Base-by-base conservation (phyloP, 1,140 invertebrate genomes). In the Drosophila equinoxialis region DNA sequence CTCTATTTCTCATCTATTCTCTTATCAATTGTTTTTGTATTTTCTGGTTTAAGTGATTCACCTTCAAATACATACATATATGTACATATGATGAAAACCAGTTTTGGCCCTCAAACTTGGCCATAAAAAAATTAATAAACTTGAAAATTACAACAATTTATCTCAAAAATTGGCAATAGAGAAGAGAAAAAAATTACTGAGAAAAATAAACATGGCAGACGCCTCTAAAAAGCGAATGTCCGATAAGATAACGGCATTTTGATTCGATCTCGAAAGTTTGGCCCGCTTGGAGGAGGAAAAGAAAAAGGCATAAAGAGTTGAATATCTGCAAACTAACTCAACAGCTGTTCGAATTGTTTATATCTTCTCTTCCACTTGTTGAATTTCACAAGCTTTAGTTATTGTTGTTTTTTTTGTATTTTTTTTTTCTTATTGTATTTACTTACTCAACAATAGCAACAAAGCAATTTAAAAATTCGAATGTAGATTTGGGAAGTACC, bases 91-190 rank as follows among this genome's bases (percentile, higher is more conserved):
- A 35, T 17, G 13, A 87, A 77, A 89, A 81, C 83, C 63, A 62
- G 86, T 87, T 86, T 45, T 68, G 8, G 71, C 68, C 82, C 79
- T 75, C 72, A 65, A 87, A 86, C 82, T 87, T 82, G 75, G 57
- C 4, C 71, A 71, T 42, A 65, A 68, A 71, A 72, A 37, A 20
- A 37, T 20, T 13, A 30, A 14, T 23, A 6, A 35, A n/a, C 26
- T 55, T 23, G 67, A 62, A 39, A 51, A 63, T 39, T 59, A 23
- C 58, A 68, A 23, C 45, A 55, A 41, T 58, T 65, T 66, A 11
- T 62, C 61, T 63, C 33, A 61, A 85, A 77, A 70, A 60, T 45
- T 23, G 23, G 45, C 64, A 62, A 63, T 35, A 68, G 5, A 30
- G 6, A 30, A 30, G 6, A 30, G 30, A 30, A 10, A 35, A 35